phyloP scores from a whole-genome alignment of 2,797 vertebrate genomes.

The Coranthus polyacanthus region DNA sequence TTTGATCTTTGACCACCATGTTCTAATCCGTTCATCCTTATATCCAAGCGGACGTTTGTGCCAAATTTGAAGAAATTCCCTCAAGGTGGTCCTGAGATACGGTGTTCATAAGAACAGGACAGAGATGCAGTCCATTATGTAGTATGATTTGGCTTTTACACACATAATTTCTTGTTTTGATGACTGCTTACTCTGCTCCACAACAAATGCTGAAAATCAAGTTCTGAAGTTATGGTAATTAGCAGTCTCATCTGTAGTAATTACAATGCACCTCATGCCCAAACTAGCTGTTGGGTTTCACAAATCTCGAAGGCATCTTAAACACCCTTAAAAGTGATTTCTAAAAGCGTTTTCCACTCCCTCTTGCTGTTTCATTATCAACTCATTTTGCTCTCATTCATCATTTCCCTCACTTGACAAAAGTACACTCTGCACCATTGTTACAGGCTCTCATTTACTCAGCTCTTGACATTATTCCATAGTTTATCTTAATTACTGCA shows the following conservation, averaged over 20 bases:
- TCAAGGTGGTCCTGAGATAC: too few species aligned
- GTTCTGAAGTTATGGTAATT: not conserved
- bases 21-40: too few species aligned
- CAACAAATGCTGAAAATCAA: not conserved
- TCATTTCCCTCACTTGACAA: constrained; percentile 25
- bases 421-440: constrained; percentile 12
- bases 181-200: not conserved
- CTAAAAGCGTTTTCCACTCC: constrained; percentile 21
- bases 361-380: constrained; percentile 39
- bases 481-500: constrained; percentile 34
- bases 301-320: constrained; percentile 21
- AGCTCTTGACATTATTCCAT: constrained; percentile 13
- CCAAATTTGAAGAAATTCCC: too few species aligned
- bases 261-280: constrained; percentile 5
- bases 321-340: constrained; percentile 32
- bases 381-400: constrained; percentile 32
- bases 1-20: too few species aligned
- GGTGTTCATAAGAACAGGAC: not conserved
- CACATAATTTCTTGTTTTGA: constrained; percentile 5
- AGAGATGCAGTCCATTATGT: not conserved
- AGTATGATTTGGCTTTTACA: not conserved
- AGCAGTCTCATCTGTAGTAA: constrained; percentile 6
- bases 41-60: too few species aligned
- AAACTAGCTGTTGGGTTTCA: constrained; percentile 17
- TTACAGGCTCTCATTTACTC: constrained; percentile 17